Base-by-base conservation (phyloP, 2,113 vertebrate genomes). In the Vombatus ursinus region DNA sequence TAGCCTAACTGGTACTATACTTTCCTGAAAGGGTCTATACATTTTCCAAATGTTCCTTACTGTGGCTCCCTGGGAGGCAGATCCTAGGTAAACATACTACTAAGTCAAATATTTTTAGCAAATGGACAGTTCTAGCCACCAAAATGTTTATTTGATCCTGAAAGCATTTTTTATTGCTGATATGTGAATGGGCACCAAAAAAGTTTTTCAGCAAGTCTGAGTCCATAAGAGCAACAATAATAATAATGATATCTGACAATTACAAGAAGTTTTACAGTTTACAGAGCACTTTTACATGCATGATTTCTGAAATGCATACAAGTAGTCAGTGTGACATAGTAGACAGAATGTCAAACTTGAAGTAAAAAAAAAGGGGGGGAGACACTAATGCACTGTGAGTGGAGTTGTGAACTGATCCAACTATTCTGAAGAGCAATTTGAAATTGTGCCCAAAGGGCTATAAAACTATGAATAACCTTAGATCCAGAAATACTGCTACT, bases 101-200 rank as follows among this genome's bases (percentile, higher is more conserved):
- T 7, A 2, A 0, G 0, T 90, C 49, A n/a, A 52, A 49, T 9
- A 0, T 44, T 94, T 25, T 93, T 44, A 44, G 19, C 28, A 84
- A 11, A 28, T 94, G 89, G n/a, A 31, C 50, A 95, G n/a, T 57
- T 92, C 94, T 95, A 47, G 5, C 1, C 25, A 89, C 1, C 47
- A 57, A 3, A n/a, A 93, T 53, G 10, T 84, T 52, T 92, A 25
- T 50, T 89, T 93, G 44, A 28, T 94, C 28, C 49, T 91, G 96
- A 93, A 48, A 93, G 92, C 92, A 94, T 89, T 96, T 68, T 14
- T 52, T 6, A 68, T 48, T 61, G 52, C 2, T 3, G 19, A 84
- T 44, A 28, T 61, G 2, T 50, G 26, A 19, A 84, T 84, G 6
- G 44, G 22, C 10, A 92, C 2, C 26, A 92, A 89, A n/a, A 0